These are phyloP conservation scores for Caenorhabditis macrosperma DNA, from an alignment of 2,888 invertebrate species.

Conservation along the genomic window DNA sequence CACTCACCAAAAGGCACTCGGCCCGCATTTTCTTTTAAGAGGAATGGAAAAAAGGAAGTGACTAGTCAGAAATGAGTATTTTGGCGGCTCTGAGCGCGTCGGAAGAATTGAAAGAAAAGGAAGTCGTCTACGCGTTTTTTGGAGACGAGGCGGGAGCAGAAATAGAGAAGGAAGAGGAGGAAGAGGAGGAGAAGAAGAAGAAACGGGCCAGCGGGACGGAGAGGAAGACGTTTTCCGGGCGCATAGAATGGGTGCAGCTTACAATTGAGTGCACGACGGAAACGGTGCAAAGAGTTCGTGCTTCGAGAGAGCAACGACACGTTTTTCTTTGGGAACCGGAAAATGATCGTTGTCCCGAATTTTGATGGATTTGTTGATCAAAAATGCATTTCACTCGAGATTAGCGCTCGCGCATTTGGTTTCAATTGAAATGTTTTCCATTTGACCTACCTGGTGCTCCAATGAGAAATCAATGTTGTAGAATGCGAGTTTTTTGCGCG, in stretches of 20 bases:
- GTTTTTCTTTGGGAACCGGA: not conserved
- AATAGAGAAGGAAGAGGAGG: conserved; percentile 18
- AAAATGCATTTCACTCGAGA: not conserved
- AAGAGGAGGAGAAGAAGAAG: no score
- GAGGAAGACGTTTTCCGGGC: conserved; percentile 5
- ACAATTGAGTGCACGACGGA: conserved; percentile 9
- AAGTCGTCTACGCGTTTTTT: conserved; percentile 23
- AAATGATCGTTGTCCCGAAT: not conserved
- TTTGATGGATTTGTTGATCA: conserved; percentile 4
- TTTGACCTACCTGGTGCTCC: conserved; percentile 89
- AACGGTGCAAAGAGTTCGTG: not conserved
- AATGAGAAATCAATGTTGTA: conserved; percentile 99
- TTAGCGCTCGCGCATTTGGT: not conserved
- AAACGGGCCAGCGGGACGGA: not conserved
- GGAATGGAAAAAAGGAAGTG: not conserved
- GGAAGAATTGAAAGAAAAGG: conserved; percentile 16
- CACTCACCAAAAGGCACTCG: conserved; percentile 33
- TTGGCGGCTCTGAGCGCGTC: not conserved
- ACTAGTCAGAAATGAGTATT: conserved; percentile 14
- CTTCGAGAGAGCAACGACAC: not conserved
- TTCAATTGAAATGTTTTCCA: not conserved
- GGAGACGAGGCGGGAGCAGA: conserved; percentile 16
- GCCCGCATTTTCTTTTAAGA: conserved; percentile 14
- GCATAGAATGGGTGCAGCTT: not conserved
- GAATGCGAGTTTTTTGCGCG: conserved; percentile 85